Evolutionary conservation across 2,888 invertebrate genomes (phyloP).

Genomic region (Malachius bipustulatus): DNA sequence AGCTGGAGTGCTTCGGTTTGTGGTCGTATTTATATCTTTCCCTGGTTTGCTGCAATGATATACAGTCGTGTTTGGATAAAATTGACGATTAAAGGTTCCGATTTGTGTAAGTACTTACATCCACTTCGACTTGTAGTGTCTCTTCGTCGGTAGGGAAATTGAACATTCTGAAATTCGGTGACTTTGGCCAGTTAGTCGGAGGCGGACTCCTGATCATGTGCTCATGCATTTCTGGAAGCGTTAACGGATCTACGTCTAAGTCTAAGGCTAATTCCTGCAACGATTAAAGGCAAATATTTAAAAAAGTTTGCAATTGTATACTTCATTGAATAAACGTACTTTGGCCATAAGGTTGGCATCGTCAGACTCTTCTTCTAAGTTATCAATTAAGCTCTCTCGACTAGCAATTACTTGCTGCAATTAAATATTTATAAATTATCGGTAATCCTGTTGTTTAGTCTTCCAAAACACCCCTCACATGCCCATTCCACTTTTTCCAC

Average conservation of each 20-base stretch:
- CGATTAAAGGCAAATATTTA: conserved; percentile 23
- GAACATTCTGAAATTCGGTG: conserved; percentile 44
- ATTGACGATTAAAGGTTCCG: not conserved
- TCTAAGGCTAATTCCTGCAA: conserved; percentile 40
- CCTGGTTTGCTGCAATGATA: too few relatives aligned
- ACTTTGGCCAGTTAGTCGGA: conserved; percentile 61
- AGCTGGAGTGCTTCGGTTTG: conserved; percentile 32
- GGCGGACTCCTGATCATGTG: conserved; percentile 75
- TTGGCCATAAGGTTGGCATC: conserved; percentile 67
- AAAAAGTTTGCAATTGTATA: conserved; percentile 36
- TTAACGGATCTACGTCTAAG: conserved; percentile 57
- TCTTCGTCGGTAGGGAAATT: conserved; percentile 42
- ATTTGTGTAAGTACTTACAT: conserved; percentile 22
- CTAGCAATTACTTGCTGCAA: conserved; percentile 65
- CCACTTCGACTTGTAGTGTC: conserved; percentile 35
- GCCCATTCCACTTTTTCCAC: too few relatives aligned
- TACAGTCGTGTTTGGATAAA: not conserved
- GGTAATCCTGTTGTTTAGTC: too few relatives aligned
- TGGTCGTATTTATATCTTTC: conserved; percentile 20
- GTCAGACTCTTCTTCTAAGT: conserved; percentile 62
- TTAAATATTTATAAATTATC: conserved; percentile 13
- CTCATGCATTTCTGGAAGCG: conserved; percentile 67
- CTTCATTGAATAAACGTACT: conserved; percentile 39
- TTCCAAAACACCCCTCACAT: too few relatives aligned
- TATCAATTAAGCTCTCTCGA: conserved; percentile 65